A percentile compares a stretch with the other conserved stretches of the same genome.
Evolutionary conservation across 2,888 invertebrate species (phyloP).

Genomic region (Stegana nigrithorax): DNA sequence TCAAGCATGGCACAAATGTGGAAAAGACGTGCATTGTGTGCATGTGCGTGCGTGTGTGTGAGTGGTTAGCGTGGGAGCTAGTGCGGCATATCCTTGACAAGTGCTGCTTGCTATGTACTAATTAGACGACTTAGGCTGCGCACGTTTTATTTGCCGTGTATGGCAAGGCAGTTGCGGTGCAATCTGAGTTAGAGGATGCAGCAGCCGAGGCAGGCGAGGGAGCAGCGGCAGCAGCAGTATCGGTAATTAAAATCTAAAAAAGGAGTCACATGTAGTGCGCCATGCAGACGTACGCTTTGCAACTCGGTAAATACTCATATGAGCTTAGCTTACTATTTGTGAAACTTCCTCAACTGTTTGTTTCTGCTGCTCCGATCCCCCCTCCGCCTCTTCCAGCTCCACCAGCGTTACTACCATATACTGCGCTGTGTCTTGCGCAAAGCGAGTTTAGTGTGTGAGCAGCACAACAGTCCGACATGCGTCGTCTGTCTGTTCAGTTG

Average conservation of each 20-base stretch:
- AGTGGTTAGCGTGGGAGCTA: not conserved
- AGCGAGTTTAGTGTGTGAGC: no score
- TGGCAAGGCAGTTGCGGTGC: no score
- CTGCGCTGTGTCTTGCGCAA: no score
- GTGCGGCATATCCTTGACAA: no score
- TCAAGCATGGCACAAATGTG: not conserved
- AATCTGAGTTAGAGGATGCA: no score
- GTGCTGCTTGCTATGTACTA: not conserved
- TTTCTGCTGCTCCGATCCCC: not conserved
- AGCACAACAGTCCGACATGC: no score
- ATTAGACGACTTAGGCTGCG: not conserved
- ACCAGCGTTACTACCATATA: no score
- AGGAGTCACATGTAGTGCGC: conserved; percentile 37
- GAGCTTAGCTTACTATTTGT: not conserved
- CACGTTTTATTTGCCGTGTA: not conserved
- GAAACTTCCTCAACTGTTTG: not conserved
- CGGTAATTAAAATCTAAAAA: conserved; percentile 62
- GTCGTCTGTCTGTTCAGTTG: no score
- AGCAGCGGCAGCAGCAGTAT: conserved; percentile 37
- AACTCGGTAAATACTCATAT: conserved; percentile 10
- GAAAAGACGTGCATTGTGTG: not conserved
- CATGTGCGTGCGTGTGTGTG: not conserved
- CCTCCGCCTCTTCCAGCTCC: no score
- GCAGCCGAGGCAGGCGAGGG: conserved; percentile 7
- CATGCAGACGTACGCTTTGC: conserved; percentile 4